phyloP scores from a whole-genome alignment of 2,113 vertebrate genomes.

The Zeus faber region DNA sequence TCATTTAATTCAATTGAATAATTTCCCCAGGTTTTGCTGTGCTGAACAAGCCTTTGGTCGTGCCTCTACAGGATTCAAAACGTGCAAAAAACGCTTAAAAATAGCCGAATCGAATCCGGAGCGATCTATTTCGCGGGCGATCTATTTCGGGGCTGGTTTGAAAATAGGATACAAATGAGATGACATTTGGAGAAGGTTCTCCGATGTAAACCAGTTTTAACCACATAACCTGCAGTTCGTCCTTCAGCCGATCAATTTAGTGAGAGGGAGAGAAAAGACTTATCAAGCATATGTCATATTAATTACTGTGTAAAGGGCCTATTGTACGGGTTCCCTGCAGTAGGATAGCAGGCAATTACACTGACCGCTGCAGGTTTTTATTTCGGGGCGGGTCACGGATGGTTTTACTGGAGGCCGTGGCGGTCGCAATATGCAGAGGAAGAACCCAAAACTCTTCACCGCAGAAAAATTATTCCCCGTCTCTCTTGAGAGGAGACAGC shows the following conservation, averaged over 20 bases:
- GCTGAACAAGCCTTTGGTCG: too few relatives aligned
- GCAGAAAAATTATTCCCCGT: too few relatives aligned
- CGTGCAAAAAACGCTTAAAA: too few relatives aligned
- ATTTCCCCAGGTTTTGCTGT: too few relatives aligned
- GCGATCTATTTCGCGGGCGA: too few relatives aligned
- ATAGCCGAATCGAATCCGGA: too few relatives aligned
- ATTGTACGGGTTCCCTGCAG: slow-evolving; percentile 16
- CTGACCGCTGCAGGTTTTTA: not conserved
- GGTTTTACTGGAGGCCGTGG: too few relatives aligned
- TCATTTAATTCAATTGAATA: too few relatives aligned
- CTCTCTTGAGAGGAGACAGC: too few relatives aligned
- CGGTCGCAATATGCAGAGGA: too few relatives aligned
- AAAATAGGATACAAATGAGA: slow-evolving; percentile 67
- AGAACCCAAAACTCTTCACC: too few relatives aligned
- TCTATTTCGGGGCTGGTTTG: slow-evolving; percentile 49
- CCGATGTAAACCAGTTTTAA: slow-evolving; percentile 48
- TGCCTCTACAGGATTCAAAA: too few relatives aligned
- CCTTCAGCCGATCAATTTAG: slow-evolving; percentile 56
- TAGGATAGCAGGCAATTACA: slow-evolving; percentile 23
- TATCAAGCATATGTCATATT: slow-evolving; percentile 48
- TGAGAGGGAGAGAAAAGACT: slow-evolving; percentile 30
- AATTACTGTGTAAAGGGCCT: slow-evolving; percentile 32
- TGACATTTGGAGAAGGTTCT: slow-evolving; percentile 55
- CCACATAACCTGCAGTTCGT: slow-evolving; percentile 40
- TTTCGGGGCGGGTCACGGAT: not conserved